phyloP scores from a whole-genome alignment of 2,888 invertebrate species.

The Belgica antarctica region DNA sequence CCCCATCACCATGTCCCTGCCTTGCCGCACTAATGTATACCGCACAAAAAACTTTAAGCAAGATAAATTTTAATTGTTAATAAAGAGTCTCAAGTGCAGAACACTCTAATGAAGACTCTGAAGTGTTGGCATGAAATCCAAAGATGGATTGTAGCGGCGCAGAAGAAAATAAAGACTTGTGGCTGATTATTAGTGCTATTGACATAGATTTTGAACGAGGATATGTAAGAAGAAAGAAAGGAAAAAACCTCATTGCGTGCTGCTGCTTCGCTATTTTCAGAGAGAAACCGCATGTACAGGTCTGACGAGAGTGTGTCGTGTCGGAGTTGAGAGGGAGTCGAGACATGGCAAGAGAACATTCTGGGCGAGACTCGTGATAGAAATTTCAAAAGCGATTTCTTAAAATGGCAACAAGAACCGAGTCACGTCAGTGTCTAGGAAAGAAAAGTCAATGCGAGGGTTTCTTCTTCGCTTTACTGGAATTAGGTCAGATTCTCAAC shows the following conservation, averaged over 20 bases:
- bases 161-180: neutral
- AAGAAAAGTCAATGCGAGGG: conserved; percentile 13
- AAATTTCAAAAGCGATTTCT: neutral
- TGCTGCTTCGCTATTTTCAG: neutral
- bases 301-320: conserved; percentile 1
- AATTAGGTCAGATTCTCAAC: conserved; percentile 20
- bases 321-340: neutral
- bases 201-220: conserved; percentile 25
- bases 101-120: no score
- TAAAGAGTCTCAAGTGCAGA: no score
- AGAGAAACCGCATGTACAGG: neutral
- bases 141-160: neutral
- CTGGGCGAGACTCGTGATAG: conserved; percentile 17
- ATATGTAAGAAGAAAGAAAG: conserved; percentile 1
- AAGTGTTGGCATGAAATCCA: no score
- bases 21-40: no score
- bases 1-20: no score
- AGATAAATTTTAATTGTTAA: no score
- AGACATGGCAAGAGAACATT: conserved; percentile 23
- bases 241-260: conserved; percentile 14
- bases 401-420: conserved; percentile 9
- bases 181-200: conserved; percentile 30
- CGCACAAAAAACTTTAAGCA: no score
- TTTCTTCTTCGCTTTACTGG: conserved; percentile 17
- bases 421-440: neutral